phyloP scores from a whole-genome alignment of 2,888 invertebrate genomes.

The Tinea trinotella region DNA sequence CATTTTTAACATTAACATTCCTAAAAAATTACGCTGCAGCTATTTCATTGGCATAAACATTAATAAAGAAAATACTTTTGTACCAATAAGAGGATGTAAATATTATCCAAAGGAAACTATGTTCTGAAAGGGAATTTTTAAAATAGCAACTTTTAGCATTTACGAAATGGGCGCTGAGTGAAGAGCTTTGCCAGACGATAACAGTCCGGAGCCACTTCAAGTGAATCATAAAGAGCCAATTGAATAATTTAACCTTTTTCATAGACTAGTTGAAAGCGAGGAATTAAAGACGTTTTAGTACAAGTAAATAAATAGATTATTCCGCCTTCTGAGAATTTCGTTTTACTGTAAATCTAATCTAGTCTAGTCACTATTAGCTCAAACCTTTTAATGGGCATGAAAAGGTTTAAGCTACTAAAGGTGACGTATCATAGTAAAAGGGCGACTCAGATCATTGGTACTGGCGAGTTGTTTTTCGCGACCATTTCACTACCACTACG shows the following conservation, averaged over 20 bases:
- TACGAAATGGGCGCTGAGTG: conserved; percentile 3
- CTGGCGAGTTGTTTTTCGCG: too few species aligned
- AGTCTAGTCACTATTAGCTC: neutral
- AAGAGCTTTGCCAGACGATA: conserved; percentile 15
- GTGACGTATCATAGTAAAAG: too few species aligned
- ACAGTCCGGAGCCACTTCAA: conserved; percentile 13
- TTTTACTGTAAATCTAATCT: neutral
- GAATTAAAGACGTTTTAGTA: conserved; percentile 5
- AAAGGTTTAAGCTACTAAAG: too few species aligned
- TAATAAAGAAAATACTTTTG: neutral
- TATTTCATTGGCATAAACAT: neutral
- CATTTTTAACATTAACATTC: too few species aligned
- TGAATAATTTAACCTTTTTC: conserved; percentile 16
- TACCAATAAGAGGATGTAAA: neutral
- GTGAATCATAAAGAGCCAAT: conserved; percentile 17
- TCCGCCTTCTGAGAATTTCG: neutral
- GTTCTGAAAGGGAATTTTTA: conserved; percentile 10
- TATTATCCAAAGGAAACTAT: neutral
- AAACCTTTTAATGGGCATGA: too few species aligned
- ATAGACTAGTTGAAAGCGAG: neutral
- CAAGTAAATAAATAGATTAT: conserved; percentile 8
- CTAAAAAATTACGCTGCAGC: too few species aligned
- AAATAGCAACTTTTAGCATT: conserved; percentile 13
- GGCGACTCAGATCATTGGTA: too few species aligned
- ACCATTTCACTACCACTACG: too few species aligned